phyloP scores from a whole-genome alignment of 1,140 invertebrate species.

The Himalopsyche phryganea region DNA sequence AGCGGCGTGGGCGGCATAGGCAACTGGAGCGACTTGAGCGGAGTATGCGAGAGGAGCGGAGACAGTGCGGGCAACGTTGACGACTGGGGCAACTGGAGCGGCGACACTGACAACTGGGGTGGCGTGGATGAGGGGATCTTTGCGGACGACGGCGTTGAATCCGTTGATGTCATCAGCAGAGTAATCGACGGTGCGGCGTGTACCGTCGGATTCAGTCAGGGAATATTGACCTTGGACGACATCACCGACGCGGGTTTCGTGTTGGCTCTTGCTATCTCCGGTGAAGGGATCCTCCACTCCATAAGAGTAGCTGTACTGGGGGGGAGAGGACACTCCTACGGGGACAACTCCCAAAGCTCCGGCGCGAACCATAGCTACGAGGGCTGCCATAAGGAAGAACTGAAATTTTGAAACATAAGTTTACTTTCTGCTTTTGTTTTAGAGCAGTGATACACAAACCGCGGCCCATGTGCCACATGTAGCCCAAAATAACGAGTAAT shows the following conservation, averaged over 20 bases:
- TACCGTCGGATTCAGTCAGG: conserved; percentile 57
- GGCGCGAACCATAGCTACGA: conserved; percentile 34
- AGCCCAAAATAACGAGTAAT: no score
- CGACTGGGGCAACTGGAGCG: conserved; percentile 45
- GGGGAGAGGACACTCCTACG: conserved; percentile 40
- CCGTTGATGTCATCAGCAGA: conserved; percentile 60
- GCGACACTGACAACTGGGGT: conserved; percentile 50
- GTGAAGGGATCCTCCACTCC: conserved; percentile 59
- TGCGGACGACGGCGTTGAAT: conserved; percentile 35
- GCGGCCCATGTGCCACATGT: no score
- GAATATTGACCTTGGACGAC: conserved; percentile 59
- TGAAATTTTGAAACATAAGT: no score
- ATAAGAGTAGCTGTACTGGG: conserved; percentile 60
- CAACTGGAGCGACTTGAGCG: no score
- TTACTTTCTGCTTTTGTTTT: no score
- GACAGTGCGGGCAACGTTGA: no score
- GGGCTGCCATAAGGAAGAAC: conserved; percentile 38
- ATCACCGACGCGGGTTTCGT: conserved; percentile 59
- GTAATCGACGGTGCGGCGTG: conserved; percentile 56
- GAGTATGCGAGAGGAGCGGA: conserved; percentile 33
- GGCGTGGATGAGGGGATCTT: conserved; percentile 25
- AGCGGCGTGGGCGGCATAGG: conserved; percentile 28
- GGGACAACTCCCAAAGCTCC: conserved; percentile 26
- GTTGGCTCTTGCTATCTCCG: conserved; percentile 60
- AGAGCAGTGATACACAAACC: no score